These are phyloP conservation scores for Parus major DNA, from an alignment of 2,113 vertebrate species.

Conservation along the genomic window DNA sequence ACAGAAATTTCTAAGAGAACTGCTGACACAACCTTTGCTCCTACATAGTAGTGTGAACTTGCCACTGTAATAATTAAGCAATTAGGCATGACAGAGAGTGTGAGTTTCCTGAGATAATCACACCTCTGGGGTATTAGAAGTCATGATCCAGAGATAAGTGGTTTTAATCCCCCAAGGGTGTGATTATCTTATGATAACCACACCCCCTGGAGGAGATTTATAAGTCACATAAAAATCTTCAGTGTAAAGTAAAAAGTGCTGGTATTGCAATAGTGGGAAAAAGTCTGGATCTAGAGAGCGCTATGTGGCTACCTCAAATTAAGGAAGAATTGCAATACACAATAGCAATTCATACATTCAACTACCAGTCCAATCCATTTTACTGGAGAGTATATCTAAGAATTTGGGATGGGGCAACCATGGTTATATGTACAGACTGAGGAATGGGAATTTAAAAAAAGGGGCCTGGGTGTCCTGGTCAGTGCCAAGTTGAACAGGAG, in stretches of 20 bases:
- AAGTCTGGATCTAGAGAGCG: not conserved
- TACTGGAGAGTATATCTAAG: not conserved
- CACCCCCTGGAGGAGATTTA: slow-evolving; percentile 68
- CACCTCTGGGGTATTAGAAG: slow-evolving; percentile 71
- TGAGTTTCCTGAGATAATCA: slow-evolving; percentile 78
- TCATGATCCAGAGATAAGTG: slow-evolving; percentile 78
- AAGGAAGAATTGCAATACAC: slow-evolving; percentile 44
- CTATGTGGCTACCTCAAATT: slow-evolving; percentile 35
- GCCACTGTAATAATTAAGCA: slow-evolving; percentile 78
- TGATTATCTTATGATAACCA: slow-evolving; percentile 78
- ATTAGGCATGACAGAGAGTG: slow-evolving; percentile 76
- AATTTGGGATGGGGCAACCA: too few relatives aligned
- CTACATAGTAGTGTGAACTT: slow-evolving; percentile 55
- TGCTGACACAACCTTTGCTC: slow-evolving; percentile 64
- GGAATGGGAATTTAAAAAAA: not conserved
- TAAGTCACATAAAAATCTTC: slow-evolving; percentile 67
- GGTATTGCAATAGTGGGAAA: slow-evolving; percentile 52
- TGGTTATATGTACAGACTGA: too few relatives aligned
- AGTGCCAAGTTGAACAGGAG: fast-evolving
- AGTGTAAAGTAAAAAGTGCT: slow-evolving; percentile 61
- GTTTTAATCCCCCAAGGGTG: slow-evolving; percentile 75
- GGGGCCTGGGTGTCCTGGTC: fast-evolving
- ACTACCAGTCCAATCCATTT: not conserved
- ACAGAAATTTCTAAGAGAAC: slow-evolving; percentile 58
- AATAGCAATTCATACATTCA: not conserved